Conservation (phyloP, 2,888 invertebrate species). For the Capitulum mitella region DNA sequence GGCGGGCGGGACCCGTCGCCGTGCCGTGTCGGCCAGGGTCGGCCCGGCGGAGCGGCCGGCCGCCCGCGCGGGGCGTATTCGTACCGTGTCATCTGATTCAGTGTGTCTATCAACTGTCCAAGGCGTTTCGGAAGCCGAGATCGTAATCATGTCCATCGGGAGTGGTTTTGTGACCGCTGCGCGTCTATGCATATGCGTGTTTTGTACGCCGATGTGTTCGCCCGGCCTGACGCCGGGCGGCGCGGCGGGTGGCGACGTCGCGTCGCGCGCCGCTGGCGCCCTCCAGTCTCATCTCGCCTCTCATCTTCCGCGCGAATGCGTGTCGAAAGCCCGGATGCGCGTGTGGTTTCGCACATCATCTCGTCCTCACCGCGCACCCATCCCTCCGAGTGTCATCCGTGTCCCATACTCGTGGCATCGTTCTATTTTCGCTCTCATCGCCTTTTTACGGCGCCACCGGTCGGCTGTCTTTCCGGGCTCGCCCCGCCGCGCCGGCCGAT, state of each 20-base stretch:
- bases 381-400: background rate
- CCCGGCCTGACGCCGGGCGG: no score
- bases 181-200: background rate
- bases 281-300: no score
- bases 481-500: background rate
- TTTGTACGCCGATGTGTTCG: background rate
- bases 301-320: no score
- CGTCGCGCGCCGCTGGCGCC: no score
- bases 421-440: background rate
- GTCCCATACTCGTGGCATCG: background rate
- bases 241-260: no score
- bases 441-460: background rate
- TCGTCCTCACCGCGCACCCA: slow-evolving; percentile 2
- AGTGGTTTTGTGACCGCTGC: background rate
- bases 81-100: no score
- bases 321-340: background rate
- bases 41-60: no score
- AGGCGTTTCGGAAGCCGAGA: no score
- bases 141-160: background rate
- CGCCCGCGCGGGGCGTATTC: no score
- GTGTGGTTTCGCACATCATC: background rate
- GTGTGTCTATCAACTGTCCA: no score
- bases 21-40: no score
- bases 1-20: background rate
- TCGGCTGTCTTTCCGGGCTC: background rate